Percentiles rank a stretch among this genome's conserved stretches.
Conservation (phyloP, 2,113 vertebrate genomes). For the Eulemur rufifrons region DNA sequence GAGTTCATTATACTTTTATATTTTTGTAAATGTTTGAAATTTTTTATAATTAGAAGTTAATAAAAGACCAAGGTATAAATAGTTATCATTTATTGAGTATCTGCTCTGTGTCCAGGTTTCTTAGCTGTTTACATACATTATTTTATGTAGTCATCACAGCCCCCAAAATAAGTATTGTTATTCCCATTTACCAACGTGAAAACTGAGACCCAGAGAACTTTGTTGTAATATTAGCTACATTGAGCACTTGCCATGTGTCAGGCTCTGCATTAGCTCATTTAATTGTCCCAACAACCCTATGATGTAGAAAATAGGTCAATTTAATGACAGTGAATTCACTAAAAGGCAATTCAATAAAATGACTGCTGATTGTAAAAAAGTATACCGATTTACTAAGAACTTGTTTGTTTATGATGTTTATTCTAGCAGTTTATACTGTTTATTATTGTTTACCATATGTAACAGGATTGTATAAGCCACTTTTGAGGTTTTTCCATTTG, state of each 20-base stretch:
- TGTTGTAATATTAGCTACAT: neutral
- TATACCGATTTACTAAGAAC: slow-evolving; percentile 19
- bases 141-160: slow-evolving; percentile 29
- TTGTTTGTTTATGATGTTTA: slow-evolving; percentile 7
- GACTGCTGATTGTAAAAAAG: neutral
- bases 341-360: slow-evolving; percentile 34
- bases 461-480: slow-evolving; percentile 43
- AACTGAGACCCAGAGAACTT: slow-evolving; percentile 25
- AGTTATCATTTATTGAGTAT: slow-evolving; percentile 33
- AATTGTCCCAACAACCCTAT: neutral
- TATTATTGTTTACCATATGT: slow-evolving; percentile 28
- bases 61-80: slow-evolving; percentile 5
- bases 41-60: slow-evolving; percentile 43
- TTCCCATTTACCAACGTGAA: neutral
- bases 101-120: slow-evolving; percentile 2
- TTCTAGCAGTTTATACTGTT: neutral
- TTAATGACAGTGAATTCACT: slow-evolving; percentile 34
- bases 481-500: neutral
- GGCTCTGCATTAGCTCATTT: slow-evolving; percentile 33
- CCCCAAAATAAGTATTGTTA: slow-evolving; percentile 8
- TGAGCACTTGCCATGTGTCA: neutral
- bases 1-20: slow-evolving; percentile 8
- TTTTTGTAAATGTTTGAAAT: slow-evolving; percentile 23
- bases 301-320: slow-evolving; percentile 20
- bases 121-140: slow-evolving; percentile 40